A percentile compares a stretch with the other conserved stretches of the same genome.
Evolutionary conservation across 2,888 invertebrate species (phyloP).

Genomic region (Spicauda simplicius): DNA sequence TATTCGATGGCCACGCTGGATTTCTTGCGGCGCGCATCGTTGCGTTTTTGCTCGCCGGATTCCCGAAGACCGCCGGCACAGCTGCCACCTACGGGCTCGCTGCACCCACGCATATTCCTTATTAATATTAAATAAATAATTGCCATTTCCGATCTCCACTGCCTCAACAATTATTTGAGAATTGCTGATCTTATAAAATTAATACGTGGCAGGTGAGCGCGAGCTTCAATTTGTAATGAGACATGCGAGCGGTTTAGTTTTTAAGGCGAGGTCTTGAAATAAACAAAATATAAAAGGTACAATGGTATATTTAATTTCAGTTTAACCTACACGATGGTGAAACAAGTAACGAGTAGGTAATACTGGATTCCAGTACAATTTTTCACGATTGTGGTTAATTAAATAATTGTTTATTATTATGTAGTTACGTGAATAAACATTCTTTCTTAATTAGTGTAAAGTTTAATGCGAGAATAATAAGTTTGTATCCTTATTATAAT

Average conservation of each 20-base stretch:
- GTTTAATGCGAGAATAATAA: no score
- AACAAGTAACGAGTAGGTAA: neutral
- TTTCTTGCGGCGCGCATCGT: slow-evolving; percentile 36
- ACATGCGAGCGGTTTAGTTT: neutral
- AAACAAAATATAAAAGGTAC: neutral
- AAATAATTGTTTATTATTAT: neutral
- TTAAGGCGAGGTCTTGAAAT: neutral
- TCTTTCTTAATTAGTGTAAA: no score
- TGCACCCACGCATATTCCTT: neutral
- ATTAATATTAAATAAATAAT: slow-evolving; percentile 28
- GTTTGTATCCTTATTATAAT: neutral
- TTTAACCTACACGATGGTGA: neutral
- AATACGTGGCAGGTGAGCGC: neutral
- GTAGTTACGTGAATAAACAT: neutral
- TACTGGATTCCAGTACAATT: neutral
- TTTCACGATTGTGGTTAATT: neutral
- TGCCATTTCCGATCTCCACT: slow-evolving; percentile 18
- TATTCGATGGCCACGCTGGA: slow-evolving; percentile 36
- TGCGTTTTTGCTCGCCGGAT: slow-evolving; percentile 35
- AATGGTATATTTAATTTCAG: neutral
- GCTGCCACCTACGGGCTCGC: slow-evolving; percentile 5
- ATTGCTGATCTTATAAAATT: slow-evolving; percentile 2
- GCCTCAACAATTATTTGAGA: slow-evolving; percentile 11
- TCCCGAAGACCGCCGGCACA: slow-evolving; percentile 8
- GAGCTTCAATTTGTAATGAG: neutral